Conservation (phyloP, 2,888 invertebrate species). For the Volucella zonaria region DNA sequence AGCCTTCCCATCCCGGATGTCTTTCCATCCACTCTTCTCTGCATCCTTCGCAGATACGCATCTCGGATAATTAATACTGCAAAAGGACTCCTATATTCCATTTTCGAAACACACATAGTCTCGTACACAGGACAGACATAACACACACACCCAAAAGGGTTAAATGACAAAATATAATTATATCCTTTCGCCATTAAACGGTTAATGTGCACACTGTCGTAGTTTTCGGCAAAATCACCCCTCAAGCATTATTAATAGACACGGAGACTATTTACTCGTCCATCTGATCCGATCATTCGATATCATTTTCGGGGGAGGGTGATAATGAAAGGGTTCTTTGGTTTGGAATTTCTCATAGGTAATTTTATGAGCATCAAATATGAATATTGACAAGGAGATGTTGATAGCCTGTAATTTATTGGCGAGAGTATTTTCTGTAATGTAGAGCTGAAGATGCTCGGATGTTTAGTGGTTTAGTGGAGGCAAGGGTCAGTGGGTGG, state of each 20-base stretch:
- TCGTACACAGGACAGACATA: no score
- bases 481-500: neutral
- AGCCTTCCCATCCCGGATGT: slow-evolving; percentile 30
- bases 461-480: neutral
- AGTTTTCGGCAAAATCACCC: slow-evolving; percentile 25
- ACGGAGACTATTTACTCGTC: slow-evolving; percentile 29
- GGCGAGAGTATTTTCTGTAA: neutral
- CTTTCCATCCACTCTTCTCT: slow-evolving; percentile 17
- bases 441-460: neutral
- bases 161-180: slow-evolving; percentile 73
- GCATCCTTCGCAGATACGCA: slow-evolving; percentile 37
- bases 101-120: neutral
- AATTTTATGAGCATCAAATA: slow-evolving; percentile 47
- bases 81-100: slow-evolving; percentile 36
- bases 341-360: slow-evolving; percentile 7
- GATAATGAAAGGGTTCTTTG: slow-evolving; percentile 58
- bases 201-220: slow-evolving; percentile 50
- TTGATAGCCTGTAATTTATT: slow-evolving; percentile 32
- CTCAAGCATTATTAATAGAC: slow-evolving; percentile 61
- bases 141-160: slow-evolving; percentile 46
- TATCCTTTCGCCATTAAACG: slow-evolving; percentile 67
- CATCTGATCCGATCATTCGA: slow-evolving; percentile 60
- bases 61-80: slow-evolving; percentile 66
- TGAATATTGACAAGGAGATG: slow-evolving; percentile 36
- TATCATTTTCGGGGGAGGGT: slow-evolving; percentile 38